Evolutionary conservation across 2,797 vertebrate genomes (phyloP), one percentile per base, ranked within the genome.

Genomic region (Schizopygopsis pylzovi): DNA sequence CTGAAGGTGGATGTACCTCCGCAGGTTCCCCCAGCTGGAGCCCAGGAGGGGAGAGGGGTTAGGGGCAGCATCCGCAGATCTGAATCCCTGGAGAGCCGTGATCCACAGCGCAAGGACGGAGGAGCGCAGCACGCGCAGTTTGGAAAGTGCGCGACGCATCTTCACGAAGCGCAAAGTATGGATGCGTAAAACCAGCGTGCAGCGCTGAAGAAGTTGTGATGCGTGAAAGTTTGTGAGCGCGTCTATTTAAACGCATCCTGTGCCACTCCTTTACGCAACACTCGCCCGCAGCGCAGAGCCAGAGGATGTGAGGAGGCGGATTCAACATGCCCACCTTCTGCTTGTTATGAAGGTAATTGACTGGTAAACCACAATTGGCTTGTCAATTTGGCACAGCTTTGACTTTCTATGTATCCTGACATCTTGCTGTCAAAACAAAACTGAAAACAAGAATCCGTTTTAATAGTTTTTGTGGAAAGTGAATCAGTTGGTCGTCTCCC

Each of bases 1-100:
- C 92, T 98, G 98, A 90, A 99, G 96, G 92, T 99, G 98, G 39
- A 95, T 90, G 90, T 97, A 96, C 89, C 81, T 94, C 85, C 96
- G 94, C 76, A 95, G 95, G 67, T 93, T 96, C 0, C 96, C 96
- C 98, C 97, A 98, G 93, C 92, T 96, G 90, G 96, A 95, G 79
- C 93, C 93, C 6, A 97, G 93, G 89, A 99, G 93, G 0, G 98
- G 98, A 22, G 98, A 99, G 4, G 94, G 92, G 63, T 98, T 96
- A 12, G 96, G 94, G 59, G 92, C 96, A 77, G 94, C 90, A 1
- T 92, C 87, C 22, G 87, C 89, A 16, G 90, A 52, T 70, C 90
- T 90, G 87, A 95, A 70, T 28, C 92, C 94, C 79, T 94, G 95
- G 43, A 96, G 87, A 0, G 92, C 77, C 7, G 93, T 90, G 87